Percentiles rank a stretch among this genome's conserved stretches.
Conservation (phyloP, 2,113 vertebrate genomes). For the Myrmophylax atrothorax region DNA sequence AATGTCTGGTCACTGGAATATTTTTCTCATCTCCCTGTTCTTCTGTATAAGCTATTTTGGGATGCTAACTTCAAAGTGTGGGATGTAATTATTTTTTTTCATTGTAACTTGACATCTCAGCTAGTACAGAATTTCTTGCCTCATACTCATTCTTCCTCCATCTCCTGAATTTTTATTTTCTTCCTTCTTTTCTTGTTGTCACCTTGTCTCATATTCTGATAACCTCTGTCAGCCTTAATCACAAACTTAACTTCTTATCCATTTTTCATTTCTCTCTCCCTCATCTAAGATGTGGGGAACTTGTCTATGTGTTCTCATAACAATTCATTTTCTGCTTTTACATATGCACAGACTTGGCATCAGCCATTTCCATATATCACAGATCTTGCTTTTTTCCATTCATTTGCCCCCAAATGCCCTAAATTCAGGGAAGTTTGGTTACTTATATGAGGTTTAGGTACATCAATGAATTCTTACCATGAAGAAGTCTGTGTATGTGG, state of each 20-base stretch:
- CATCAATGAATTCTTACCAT: background rate
- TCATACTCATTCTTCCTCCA: background rate
- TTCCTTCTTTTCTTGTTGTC: background rate
- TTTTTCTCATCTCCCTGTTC: background rate
- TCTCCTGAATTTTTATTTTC: background rate
- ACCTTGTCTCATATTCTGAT: background rate
- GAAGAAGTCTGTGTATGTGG: background rate
- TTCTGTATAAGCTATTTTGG: background rate
- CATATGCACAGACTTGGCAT: background rate
- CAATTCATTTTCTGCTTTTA: background rate
- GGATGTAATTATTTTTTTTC: background rate
- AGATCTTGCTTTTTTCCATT: background rate
- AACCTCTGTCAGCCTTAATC: background rate
- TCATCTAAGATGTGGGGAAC: background rate
- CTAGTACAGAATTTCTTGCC: background rate
- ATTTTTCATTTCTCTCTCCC: background rate
- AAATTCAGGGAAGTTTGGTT: background rate
- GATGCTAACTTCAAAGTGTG: background rate
- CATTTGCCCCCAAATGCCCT: background rate
- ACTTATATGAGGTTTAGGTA: background rate
- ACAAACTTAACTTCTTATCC: background rate
- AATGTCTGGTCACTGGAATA: background rate
- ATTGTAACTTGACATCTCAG: background rate
- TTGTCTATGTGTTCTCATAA: background rate
- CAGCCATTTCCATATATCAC: background rate